Percentiles rank a stretch among this genome's conserved stretches.
phyloP scores from a whole-genome alignment of 1,140 invertebrate genomes.

The Drosophila sp. region DNA sequence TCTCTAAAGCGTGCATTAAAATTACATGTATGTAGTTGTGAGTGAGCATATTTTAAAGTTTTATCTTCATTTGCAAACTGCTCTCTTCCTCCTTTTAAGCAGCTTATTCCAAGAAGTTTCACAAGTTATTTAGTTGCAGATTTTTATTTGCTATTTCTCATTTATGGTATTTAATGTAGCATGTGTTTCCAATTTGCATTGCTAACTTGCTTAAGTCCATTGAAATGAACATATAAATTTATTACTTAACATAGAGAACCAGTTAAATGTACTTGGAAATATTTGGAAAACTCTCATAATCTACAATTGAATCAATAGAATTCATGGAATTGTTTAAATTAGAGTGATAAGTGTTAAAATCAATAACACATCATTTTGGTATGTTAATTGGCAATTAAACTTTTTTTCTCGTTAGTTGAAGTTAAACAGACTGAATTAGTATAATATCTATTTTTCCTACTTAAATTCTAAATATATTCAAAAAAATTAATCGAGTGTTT shows the following conservation, averaged over 20 bases:
- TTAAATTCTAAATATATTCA: no score
- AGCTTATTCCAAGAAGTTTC: background rate
- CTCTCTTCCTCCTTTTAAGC: background rate
- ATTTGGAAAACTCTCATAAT: background rate
- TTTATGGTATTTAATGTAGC: background rate
- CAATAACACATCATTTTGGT: no score
- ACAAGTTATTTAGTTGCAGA: background rate
- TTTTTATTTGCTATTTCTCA: background rate
- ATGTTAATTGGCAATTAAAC: no score
- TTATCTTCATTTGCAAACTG: slow-evolving; percentile 17
- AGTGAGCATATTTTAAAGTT: slow-evolving; percentile 3
- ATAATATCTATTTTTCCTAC: no score
- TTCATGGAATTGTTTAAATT: background rate
- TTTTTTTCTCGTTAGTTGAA: no score
- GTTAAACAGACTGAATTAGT: no score
- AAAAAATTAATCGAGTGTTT: no score
- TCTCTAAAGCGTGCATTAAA: slow-evolving; percentile 27
- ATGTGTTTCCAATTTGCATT: slow-evolving; percentile 1
- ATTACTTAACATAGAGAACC: background rate
- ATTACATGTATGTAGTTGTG: slow-evolving; percentile 22
- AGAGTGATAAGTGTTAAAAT: no score
- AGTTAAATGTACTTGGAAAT: background rate
- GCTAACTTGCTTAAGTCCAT: background rate
- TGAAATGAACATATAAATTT: background rate
- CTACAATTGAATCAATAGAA: background rate